Conservation (phyloP, 2,113 vertebrate genomes). For the Hyperopisus bebe region DNA sequence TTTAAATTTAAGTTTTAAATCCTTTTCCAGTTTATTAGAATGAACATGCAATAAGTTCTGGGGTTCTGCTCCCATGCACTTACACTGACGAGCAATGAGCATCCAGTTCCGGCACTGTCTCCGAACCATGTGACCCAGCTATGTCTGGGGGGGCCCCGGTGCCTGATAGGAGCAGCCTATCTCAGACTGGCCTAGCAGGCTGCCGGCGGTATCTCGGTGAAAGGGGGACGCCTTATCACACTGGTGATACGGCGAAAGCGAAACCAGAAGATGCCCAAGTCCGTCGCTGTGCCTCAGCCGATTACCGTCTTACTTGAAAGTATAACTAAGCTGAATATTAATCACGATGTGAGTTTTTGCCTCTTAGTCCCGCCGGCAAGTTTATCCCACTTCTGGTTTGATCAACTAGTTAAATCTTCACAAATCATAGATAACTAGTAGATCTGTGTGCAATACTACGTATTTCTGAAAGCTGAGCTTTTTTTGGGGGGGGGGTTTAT, state of each 20-base stretch:
- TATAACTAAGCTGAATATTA: neutral
- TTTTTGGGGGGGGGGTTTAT: constrained; percentile 36
- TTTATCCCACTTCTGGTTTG: neutral
- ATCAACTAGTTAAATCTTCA: neutral
- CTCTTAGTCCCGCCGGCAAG: neutral
- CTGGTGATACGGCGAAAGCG: neutral
- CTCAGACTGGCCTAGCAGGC: neutral
- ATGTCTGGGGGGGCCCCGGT: neutral
- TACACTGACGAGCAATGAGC: constrained; percentile 36
- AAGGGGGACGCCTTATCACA: neutral
- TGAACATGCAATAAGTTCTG: constrained; percentile 29
- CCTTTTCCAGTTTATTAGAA: constrained; percentile 36
- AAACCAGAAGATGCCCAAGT: neutral
- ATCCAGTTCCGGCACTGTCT: neutral
- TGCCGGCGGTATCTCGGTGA: neutral
- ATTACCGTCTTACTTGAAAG: neutral
- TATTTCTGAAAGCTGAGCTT: constrained; percentile 65
- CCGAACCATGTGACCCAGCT: too few relatives aligned
- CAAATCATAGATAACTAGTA: constrained; percentile 51
- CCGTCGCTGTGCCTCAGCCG: neutral
- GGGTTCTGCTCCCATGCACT: constrained; percentile 24
- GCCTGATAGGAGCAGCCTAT: neutral
- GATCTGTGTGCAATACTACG: constrained; percentile 86
- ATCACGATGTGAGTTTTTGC: neutral
- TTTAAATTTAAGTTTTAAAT: constrained; percentile 32